Evolutionary conservation across 2,888 invertebrate genomes (phyloP).

Genomic region (Hipparchia semele): DNA sequence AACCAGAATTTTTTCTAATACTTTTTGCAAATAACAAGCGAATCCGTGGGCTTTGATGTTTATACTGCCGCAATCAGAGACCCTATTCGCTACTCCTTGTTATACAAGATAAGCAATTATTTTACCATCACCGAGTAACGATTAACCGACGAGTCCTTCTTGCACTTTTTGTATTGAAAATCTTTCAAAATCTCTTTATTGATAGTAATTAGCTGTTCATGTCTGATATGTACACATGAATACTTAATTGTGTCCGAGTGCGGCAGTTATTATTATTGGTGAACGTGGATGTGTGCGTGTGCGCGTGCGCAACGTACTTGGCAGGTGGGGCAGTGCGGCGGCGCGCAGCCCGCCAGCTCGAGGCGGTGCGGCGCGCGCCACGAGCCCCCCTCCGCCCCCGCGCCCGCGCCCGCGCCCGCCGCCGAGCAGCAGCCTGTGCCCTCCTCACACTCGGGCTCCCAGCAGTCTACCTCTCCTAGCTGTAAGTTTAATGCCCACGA

Average conservation of each 20-base stretch:
- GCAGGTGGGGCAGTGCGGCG: constrained; percentile 85
- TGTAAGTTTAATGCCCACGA: constrained; percentile 54
- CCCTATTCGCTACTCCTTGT: too few species aligned
- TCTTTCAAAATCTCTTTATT: too few species aligned
- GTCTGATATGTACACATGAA: too few species aligned
- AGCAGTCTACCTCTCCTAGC: constrained; percentile 94
- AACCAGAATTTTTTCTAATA: not conserved
- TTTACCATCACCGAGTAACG: too few species aligned
- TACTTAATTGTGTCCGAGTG: too few species aligned
- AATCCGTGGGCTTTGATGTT: not conserved
- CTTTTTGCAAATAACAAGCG: not conserved
- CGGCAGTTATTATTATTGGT: not conserved
- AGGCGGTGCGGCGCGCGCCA: constrained; percentile 84
- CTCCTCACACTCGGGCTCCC: constrained; percentile 94
- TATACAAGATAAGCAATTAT: too few species aligned
- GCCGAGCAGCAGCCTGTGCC: constrained; percentile 86
- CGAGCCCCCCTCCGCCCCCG: constrained; percentile 82
- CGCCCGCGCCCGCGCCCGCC: constrained; percentile 80
- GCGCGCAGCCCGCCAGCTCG: constrained; percentile 86
- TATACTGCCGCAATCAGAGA: too few species aligned
- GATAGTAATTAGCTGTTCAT: too few species aligned
- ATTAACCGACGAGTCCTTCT: too few species aligned
- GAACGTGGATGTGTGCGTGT: not conserved
- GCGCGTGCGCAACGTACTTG: constrained; percentile 57
- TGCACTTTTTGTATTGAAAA: too few species aligned